These are phyloP conservation scores for Drosophila subquinaria DNA, from an alignment of 2,888 invertebrate genomes.

Conservation along the genomic window DNA sequence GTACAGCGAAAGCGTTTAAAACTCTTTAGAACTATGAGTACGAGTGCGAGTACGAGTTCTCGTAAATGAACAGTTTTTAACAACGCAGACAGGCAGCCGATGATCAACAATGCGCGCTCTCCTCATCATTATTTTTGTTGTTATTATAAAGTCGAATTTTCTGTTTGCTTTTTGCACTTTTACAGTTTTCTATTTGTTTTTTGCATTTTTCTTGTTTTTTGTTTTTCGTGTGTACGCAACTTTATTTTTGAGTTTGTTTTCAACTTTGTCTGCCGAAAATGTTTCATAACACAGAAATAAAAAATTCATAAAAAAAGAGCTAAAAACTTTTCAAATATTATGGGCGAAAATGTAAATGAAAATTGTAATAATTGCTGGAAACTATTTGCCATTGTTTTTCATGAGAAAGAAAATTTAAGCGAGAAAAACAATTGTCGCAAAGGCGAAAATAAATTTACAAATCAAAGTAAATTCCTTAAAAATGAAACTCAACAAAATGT, in stretches of 20 bases:
- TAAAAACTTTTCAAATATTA: constrained; percentile 54
- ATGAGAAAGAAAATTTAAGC: constrained; percentile 1
- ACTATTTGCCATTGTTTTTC: constrained; percentile 53
- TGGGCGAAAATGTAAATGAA: constrained; percentile 55
- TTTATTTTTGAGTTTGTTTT: constrained; percentile 46
- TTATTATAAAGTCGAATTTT: constrained; percentile 35
- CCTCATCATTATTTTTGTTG: constrained; percentile 15
- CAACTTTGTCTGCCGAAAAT: constrained; percentile 54
- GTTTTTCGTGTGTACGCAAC: constrained; percentile 31
- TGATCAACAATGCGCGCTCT: constrained; percentile 45
- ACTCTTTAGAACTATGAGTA: constrained; percentile 39
- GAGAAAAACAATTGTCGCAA: constrained; percentile 4
- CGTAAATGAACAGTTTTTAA: constrained; percentile 58
- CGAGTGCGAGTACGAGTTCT: constrained; percentile 11
- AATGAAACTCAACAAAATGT: not conserved
- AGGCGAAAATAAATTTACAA: not conserved
- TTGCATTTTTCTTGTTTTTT: not conserved
- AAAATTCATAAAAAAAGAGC: constrained; percentile 28
- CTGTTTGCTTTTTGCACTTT: constrained; percentile 20
- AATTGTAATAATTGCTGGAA: constrained; percentile 59
- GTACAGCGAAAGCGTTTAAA: constrained; percentile 49
- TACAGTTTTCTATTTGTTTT: constrained; percentile 20
- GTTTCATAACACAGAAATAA: constrained; percentile 47
- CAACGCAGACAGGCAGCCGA: constrained; percentile 27
- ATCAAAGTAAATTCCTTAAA: constrained; percentile 7